Conservation (phyloP, 2,113 vertebrate genomes). For the Mustelus asterias region DNA sequence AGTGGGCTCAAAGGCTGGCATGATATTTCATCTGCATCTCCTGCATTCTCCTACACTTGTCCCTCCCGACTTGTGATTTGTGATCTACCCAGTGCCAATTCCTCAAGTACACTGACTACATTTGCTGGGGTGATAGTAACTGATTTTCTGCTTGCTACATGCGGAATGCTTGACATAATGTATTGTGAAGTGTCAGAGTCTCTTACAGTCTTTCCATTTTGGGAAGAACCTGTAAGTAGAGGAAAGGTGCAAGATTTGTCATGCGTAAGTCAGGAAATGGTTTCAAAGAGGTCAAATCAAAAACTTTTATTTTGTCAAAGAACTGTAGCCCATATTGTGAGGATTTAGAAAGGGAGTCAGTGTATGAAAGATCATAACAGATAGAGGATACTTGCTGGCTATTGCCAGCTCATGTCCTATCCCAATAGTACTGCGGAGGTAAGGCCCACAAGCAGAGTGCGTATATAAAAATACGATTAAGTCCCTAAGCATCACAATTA, state of each 20-base stretch:
- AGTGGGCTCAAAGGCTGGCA: not conserved
- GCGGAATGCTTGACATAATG: not conserved
- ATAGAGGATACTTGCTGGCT: not conserved
- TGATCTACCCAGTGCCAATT: too few relatives aligned
- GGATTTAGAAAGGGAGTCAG: not conserved
- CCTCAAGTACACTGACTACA: too few relatives aligned
- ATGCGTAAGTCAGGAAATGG: not conserved
- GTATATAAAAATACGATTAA: not conserved
- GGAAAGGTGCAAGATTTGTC: not conserved
- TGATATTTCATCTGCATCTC: not conserved
- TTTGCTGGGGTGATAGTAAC: not conserved
- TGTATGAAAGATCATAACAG: not conserved
- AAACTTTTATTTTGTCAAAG: not conserved
- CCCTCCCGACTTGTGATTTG: not conserved
- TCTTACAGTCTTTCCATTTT: not conserved
- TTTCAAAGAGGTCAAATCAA: not conserved
- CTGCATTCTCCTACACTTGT: not conserved
- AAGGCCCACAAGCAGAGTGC: not conserved
- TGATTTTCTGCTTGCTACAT: not conserved
- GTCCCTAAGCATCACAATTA: not conserved
- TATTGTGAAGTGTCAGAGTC: not conserved
- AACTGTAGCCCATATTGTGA: not conserved
- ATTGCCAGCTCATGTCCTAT: not conserved
- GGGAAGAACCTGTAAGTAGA: not conserved
- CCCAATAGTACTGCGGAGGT: not conserved